phyloP scores from a whole-genome alignment of 2,113 vertebrate genomes.

The Daphoenositta chrysoptera region DNA sequence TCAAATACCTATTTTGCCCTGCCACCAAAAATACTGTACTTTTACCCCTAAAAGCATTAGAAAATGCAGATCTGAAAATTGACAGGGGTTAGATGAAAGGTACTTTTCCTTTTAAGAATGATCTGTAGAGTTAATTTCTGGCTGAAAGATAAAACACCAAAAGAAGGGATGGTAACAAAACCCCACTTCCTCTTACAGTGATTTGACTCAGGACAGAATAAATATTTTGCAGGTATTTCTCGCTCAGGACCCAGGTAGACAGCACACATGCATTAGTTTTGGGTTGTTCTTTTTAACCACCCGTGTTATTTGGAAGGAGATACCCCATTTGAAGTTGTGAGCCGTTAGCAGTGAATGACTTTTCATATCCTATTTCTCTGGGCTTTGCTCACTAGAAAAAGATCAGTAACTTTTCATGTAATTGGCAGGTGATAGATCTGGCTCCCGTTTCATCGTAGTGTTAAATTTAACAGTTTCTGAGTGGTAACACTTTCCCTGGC shows the following conservation, averaged over 20 bases:
- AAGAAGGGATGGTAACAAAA: not conserved
- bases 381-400: not conserved
- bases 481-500: not conserved
- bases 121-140: not conserved
- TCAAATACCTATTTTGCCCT: not conserved
- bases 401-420: not conserved
- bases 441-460: not conserved
- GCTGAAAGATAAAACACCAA: conserved; percentile 8
- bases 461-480: not conserved
- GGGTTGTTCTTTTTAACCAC: not conserved
- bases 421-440: not conserved
- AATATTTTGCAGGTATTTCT: conserved; percentile 23
- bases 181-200: not conserved
- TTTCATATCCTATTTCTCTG: not conserved
- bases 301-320: not conserved
- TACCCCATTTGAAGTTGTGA: not conserved
- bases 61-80: not conserved
- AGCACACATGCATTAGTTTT: not conserved
- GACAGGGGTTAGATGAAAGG: not conserved
- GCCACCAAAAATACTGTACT: not conserved
- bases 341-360: not conserved
- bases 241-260: not conserved
- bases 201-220: not conserved
- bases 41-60: not conserved
- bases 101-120: not conserved